Evolutionary conservation across 92 coral and sea anemone genomes (phyloP).

Genomic region (Heliopora coerulea): DNA sequence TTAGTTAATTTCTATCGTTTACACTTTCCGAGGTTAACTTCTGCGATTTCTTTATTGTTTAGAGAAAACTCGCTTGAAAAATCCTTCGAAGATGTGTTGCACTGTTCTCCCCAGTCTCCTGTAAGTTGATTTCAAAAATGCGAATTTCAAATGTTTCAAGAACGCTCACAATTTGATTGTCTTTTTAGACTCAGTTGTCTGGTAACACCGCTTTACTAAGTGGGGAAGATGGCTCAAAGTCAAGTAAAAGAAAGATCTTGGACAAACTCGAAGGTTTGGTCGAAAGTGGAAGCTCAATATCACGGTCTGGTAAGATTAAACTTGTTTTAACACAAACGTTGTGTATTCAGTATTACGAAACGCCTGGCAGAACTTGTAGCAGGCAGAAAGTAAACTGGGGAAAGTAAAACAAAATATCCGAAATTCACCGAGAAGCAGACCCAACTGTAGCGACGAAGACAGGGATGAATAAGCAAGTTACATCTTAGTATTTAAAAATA

Average conservation of each 20-base stretch:
- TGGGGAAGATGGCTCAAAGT: background rate
- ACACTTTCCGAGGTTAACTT: no score
- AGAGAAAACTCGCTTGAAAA: background rate
- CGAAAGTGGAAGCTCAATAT: constrained; percentile 27
- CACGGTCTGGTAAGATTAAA: constrained; percentile 12
- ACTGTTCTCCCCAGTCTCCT: background rate
- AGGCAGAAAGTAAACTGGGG: no score
- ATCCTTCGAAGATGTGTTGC: background rate
- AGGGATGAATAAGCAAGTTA: no score
- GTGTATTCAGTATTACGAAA: no score
- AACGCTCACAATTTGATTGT: background rate
- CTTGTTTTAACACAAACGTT: no score
- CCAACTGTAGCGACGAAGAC: no score
- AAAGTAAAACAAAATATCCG: no score
- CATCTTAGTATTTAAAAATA: no score
- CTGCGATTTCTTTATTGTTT: no score
- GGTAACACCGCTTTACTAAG: background rate
- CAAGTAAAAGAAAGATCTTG: constrained; percentile 6
- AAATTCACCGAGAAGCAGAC: no score
- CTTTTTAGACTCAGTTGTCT: constrained; percentile 3
- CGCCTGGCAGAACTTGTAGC: no score
- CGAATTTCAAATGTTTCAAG: background rate
- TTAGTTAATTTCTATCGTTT: no score
- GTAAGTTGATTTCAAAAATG: background rate
- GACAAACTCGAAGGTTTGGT: constrained; percentile 16